Conservation (phyloP, 2,113 vertebrate genomes). For the Puntigrus tetrazona region DNA sequence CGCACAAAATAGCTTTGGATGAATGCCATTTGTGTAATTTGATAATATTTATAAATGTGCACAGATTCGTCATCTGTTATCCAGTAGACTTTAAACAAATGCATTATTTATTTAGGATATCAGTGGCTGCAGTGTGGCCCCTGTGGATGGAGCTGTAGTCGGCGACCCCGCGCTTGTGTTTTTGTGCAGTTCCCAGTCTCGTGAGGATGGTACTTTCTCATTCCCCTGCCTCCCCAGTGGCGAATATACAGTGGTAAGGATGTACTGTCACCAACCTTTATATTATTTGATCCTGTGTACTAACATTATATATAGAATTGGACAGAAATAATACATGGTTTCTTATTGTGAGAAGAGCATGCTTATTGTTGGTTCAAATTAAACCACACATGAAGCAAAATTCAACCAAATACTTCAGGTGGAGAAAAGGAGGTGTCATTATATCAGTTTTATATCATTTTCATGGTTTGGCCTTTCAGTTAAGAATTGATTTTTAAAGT, state of each 20-base stretch:
- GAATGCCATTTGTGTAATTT: not conserved
- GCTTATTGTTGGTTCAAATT: not conserved
- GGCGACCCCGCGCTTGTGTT: slow-evolving; percentile 81
- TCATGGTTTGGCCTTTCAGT: too few species aligned
- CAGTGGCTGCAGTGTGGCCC: slow-evolving; percentile 82
- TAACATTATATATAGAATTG: not conserved
- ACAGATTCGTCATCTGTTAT: not conserved
- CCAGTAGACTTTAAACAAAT: not conserved
- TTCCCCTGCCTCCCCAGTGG: slow-evolving; percentile 91
- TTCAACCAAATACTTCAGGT: too few species aligned
- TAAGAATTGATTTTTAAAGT: too few species aligned
- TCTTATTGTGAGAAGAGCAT: not conserved
- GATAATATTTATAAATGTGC: not conserved
- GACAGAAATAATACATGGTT: not conserved
- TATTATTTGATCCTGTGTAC: not conserved
- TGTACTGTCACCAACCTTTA: not conserved
- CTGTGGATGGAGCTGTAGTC: slow-evolving; percentile 83
- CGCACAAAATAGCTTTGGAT: not conserved
- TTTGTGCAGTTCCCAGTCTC: slow-evolving; percentile 86
- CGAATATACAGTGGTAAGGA: slow-evolving; percentile 88
- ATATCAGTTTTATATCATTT: too few species aligned
- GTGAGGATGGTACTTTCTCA: slow-evolving; percentile 88
- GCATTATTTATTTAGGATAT: slow-evolving; percentile 77
- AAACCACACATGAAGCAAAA: not conserved
- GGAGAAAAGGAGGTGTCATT: too few species aligned